Evolutionary conservation across 2,113 vertebrate genomes (phyloP), one percentile per base, ranked within the genome.

Genomic region (Chauna torquata): DNA sequence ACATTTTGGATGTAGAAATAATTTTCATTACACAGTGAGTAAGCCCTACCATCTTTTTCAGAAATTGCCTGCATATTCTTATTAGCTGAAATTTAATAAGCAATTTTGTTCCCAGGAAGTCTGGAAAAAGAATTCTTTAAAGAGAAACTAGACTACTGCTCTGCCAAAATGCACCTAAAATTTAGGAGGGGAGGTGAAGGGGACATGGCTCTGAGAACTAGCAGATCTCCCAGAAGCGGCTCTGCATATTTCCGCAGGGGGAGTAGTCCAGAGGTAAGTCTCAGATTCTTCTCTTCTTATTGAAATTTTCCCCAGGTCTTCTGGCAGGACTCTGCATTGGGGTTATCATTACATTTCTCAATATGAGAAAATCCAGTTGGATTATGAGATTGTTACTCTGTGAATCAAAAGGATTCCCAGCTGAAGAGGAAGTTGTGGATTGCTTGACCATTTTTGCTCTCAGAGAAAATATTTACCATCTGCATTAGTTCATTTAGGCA

Each of bases 71-170:
- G 40, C 19, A 54, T 87, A 54, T 57, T 90, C 44, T 87, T 7
- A 86, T 57, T 93, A 38, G 45, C 18, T 72, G 71, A 93, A 93
- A 90, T 49, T 72, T 88, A 82, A 49, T n/a, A 85, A 76, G 13
- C 49, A 57, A 17, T 82, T 72, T 6, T 88, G 49, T 82, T 91
- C 27, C 19, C 49, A 50, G 20, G 22, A 91, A 94, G 44, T 76
- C 12, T 54, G 52, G 58, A 49, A 90, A 77, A 85, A 52, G 2
- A 52, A n/a, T 76, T 88, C 8, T 65, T 90, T 90, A 49, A 86
- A 72, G 44, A 76, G 23, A 91, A 90, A 64, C 27, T 66, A 32
- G 49, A 57, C 61, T 90, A 61, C 16, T 69, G 24, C 6, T 87
- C 20, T 95, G 36, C 30, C 54, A 82, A 14, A 82, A 2, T 83